Conservation (phyloP, 2,888 invertebrate genomes). For the Salticus scenicus region DNA sequence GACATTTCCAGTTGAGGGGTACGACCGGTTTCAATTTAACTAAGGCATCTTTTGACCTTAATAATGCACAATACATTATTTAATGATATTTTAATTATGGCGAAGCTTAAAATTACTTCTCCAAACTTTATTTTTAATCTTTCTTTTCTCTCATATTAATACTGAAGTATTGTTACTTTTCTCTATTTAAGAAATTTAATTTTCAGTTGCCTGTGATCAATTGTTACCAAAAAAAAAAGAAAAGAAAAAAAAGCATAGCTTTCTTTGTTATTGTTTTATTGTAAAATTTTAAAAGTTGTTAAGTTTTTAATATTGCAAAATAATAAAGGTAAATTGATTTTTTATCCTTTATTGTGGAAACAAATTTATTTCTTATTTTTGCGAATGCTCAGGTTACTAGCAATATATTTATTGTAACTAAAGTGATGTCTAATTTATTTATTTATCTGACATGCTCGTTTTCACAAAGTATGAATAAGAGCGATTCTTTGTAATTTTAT, state of each 20-base stretch:
- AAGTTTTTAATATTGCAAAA: background rate
- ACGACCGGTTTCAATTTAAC: background rate
- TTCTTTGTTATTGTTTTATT: background rate
- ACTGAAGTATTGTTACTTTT: background rate
- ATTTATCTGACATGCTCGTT: too few relatives aligned
- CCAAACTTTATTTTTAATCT: background rate
- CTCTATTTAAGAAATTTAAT: background rate
- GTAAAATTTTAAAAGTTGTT: background rate
- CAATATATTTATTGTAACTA: too few relatives aligned
- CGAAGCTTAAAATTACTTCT: background rate
- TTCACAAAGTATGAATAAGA: too few relatives aligned
- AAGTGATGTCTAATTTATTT: too few relatives aligned
- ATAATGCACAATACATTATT: constrained; percentile 5
- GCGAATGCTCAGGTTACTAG: too few relatives aligned
- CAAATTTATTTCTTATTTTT: too few relatives aligned
- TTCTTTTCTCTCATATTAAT: background rate
- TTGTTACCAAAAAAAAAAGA: too few relatives aligned
- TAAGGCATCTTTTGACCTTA: background rate
- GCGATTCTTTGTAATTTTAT: too few relatives aligned
- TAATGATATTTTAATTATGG: background rate
- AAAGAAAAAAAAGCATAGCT: background rate
- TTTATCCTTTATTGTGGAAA: too few relatives aligned
- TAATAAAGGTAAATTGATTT: too few relatives aligned
- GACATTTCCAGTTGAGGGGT: background rate
- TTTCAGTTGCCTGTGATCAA: constrained; percentile 1